These are phyloP conservation scores for Hyphantria cunea DNA, from an alignment of 1,140 invertebrate genomes.

Conservation along the genomic window DNA sequence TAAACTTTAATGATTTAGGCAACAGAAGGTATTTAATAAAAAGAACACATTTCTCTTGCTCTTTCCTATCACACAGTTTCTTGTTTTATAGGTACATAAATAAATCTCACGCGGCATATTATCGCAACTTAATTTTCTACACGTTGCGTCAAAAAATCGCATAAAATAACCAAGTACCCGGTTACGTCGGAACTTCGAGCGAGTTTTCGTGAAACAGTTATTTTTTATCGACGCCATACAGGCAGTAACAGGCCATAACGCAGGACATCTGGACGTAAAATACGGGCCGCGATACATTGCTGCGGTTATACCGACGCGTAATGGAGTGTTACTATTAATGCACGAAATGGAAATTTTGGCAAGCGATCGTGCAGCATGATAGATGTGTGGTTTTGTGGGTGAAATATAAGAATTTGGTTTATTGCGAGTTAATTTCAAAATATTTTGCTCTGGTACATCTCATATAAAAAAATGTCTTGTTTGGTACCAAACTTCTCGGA, in stretches of 20 bases:
- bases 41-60: too few species aligned
- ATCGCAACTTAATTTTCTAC: constrained; percentile 12
- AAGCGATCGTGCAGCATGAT: neutral
- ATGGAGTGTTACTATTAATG: neutral
- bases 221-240: constrained; percentile 25
- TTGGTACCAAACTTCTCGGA: too few species aligned
- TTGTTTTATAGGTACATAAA: neutral
- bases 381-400: neutral
- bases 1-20: too few species aligned
- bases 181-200: neutral
- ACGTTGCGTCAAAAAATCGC: constrained; percentile 10
- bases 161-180: constrained; percentile 2
- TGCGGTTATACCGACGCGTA: constrained; percentile 10
- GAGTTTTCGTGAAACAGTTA: constrained; percentile 16
- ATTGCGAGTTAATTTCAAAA: too few species aligned
- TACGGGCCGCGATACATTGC: constrained; percentile 20
- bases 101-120: neutral
- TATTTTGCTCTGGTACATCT: too few species aligned
- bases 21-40: too few species aligned
- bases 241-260: constrained; percentile 4
- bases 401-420: too few species aligned
- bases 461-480: too few species aligned
- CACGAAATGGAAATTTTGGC: constrained; percentile 9
- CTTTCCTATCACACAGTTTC: too few species aligned
- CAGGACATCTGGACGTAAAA: constrained; percentile 24